A percentile compares a stretch with the other conserved stretches of the same genome.
Conservation (phyloP, 2,797 vertebrate species). For the Sebastes melanostomus region DNA sequence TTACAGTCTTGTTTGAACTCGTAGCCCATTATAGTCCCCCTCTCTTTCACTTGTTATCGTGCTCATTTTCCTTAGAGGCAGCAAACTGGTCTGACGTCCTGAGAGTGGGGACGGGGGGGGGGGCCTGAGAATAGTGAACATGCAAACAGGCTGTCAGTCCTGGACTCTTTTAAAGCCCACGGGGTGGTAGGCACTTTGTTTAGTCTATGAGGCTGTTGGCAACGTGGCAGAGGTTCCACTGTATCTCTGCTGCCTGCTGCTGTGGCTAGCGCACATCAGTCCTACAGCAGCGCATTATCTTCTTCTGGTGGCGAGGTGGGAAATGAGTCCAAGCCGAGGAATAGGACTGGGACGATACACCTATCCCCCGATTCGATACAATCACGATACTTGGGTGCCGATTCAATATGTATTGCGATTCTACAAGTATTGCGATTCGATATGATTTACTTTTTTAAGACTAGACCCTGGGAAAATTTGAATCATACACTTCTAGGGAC, state of each 20-base stretch:
- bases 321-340: slow-evolving; percentile 1
- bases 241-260: slow-evolving; percentile 33
- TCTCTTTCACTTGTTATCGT: slow-evolving; percentile 32
- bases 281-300: slow-evolving; percentile 11
- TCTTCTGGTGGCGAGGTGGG: slow-evolving; percentile 15
- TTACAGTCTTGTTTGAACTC: slow-evolving; percentile 50
- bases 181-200: slow-evolving; percentile 65
- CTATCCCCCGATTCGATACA: no score
- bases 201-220: slow-evolving; percentile 69
- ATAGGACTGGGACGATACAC: neutral
- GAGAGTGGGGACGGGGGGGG: neutral
- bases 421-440: no score
- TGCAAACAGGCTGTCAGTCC: slow-evolving; percentile 57
- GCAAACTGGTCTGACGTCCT: slow-evolving; percentile 48
- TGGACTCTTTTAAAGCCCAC: slow-evolving; percentile 42
- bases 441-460: no score
- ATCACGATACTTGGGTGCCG: no score
- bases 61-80: slow-evolving; percentile 50
- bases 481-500: no score
- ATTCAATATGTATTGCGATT: no score
- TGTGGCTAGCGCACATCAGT: slow-evolving; percentile 12
- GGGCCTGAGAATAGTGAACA: slow-evolving; percentile 22
- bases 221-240: slow-evolving; percentile 62
- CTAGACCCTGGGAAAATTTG: no score
- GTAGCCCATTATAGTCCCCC: slow-evolving; percentile 25